Base-by-base conservation (phyloP, 2,797 vertebrate genomes). In the Sternotherus odoratus region DNA sequence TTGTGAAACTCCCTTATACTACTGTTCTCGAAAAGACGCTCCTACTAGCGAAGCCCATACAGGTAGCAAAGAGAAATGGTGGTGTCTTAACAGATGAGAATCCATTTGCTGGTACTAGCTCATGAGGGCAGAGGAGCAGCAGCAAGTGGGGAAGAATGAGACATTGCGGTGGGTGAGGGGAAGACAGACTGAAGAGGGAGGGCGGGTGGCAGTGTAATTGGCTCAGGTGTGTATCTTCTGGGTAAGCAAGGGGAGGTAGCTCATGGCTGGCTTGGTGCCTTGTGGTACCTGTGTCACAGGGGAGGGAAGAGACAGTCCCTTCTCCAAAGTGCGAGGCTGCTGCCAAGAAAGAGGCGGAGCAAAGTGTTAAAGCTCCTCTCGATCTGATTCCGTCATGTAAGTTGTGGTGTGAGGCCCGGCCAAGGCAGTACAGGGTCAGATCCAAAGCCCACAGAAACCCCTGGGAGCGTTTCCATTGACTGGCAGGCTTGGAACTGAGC, bases 1-100 rank as follows among this genome's bases (percentile, higher is more conserved):
- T 33, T n/a, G n/a, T 46, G 6, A n/a, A 17, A n/a, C 5, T 1
- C 0, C 51, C 54, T 77, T 0, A n/a, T 83, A 43, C 8, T 69
- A 46, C 43, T 2, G 8, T 3, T 48, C 72, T 74, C 23, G 28
- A 24, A 46, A 26, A 26, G 69, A 46, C 24, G 3, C 24, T 46
- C 39, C 23, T 6, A 13, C 69, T 26, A 24, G 23, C 16, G 9
- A 36, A n/a, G 33, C 36, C 39, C 24, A 4, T 12, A 8, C 39
- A 16, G 43, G 69, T 5, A 46, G 43, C 26, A 30, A 48, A 48
- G 15, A 48, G 39, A 74, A 74, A 48, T 16, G 15, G 17, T 4
- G 13, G 43, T 75, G 24, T 17, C 26, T 48, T 74, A 72, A 43
- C 33, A 26, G 69, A 15, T 74, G 39, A 39, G 43, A 69, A 69